phyloP scores from a whole-genome alignment of 2,888 invertebrate genomes.

The Microdon myrmicae region DNA sequence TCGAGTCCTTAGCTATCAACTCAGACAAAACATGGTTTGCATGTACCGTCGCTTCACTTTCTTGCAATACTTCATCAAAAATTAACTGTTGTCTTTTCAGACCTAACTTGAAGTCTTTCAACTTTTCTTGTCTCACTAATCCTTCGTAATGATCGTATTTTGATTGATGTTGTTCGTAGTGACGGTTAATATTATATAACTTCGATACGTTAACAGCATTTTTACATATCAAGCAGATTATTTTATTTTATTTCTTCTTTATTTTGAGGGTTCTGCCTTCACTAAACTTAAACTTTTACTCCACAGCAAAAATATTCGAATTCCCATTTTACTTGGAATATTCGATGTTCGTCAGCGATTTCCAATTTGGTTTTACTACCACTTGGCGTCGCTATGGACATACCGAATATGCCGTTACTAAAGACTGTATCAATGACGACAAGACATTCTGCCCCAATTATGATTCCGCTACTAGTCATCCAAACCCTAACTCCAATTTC shows the following conservation, averaged over 20 bases:
- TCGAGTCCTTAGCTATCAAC: conserved; percentile 49
- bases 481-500: too few species aligned
- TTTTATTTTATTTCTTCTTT: conserved; percentile 6
- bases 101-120: conserved; percentile 44
- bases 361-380: conserved; percentile 6
- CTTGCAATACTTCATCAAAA: conserved; percentile 46
- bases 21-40: conserved; percentile 50
- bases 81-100: conserved; percentile 49
- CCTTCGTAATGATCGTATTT: conserved; percentile 53
- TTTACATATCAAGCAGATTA: conserved; percentile 30
- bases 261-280: neutral
- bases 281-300: conserved; percentile 7
- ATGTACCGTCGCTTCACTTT: conserved; percentile 40
- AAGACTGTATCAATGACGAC: too few species aligned
- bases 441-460: too few species aligned
- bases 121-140: conserved; percentile 40
- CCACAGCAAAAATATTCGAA: conserved; percentile 30
- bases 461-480: too few species aligned
- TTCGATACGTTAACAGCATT: conserved; percentile 36
- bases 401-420: too few species aligned
- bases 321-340: conserved; percentile 29
- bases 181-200: conserved; percentile 46
- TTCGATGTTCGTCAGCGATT: conserved; percentile 21
- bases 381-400: conserved; percentile 16
- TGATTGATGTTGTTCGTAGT: conserved; percentile 48